A percentile compares a stretch with the other conserved stretches of the same genome.
phyloP scores from a whole-genome alignment of 2,888 invertebrate species.

The Punctoribates punctum region DNA sequence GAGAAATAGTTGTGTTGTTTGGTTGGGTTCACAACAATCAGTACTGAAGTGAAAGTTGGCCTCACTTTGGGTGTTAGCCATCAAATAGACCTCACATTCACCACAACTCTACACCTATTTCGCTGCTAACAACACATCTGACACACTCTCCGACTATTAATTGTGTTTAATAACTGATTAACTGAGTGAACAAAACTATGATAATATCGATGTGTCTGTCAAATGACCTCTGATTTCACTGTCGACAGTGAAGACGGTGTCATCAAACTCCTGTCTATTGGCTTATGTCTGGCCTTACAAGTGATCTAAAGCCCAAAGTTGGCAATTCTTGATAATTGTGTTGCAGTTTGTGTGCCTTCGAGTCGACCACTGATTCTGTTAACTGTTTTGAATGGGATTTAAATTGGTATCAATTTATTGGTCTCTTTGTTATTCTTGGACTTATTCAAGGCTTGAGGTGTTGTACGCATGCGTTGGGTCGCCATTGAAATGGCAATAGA shows the following conservation, averaged over 20 bases:
- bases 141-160: too few relatives aligned
- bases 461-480: conserved; percentile 13
- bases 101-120: too few relatives aligned
- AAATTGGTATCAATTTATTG: neutral
- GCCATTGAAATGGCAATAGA: conserved; percentile 3
- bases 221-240: neutral
- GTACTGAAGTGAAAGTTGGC: neutral
- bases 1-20: conserved; percentile 6
- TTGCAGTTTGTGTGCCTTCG: neutral
- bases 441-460: conserved; percentile 1
- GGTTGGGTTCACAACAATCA: neutral
- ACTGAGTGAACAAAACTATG: neutral
- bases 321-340: neutral
- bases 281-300: neutral
- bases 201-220: neutral
- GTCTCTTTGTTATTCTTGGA: conserved; percentile 21
- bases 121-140: too few relatives aligned
- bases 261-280: neutral
- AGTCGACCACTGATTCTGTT: neutral
- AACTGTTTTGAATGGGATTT: neutral
- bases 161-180: too few relatives aligned
- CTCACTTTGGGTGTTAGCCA: neutral
- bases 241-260: neutral
- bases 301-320: neutral
- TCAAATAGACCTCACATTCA: too few relatives aligned